These are phyloP conservation scores for Sitodiplosis mosellana DNA, from an alignment of 1,140 invertebrate genomes.

Conservation along the genomic window DNA sequence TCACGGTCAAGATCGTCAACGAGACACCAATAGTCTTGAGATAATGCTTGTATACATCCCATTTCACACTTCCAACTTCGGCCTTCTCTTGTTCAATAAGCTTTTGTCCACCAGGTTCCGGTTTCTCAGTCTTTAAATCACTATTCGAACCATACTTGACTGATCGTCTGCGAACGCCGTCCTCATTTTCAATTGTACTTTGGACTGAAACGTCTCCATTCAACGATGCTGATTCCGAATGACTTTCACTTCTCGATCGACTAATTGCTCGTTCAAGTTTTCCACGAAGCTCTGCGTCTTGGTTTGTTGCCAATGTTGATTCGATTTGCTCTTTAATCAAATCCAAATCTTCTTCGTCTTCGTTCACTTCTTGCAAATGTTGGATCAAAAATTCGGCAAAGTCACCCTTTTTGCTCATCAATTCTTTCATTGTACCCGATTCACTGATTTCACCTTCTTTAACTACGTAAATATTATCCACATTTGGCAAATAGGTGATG, in stretches of 20 bases:
- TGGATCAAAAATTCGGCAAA: slow-evolving; percentile 71
- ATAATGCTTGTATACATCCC: slow-evolving; percentile 77
- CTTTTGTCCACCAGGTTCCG: slow-evolving; percentile 19
- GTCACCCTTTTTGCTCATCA: slow-evolving; percentile 60
- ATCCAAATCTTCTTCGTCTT: slow-evolving; percentile 36
- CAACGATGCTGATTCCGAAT: slow-evolving; percentile 17
- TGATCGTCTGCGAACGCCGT: background rate
- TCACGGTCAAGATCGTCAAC: slow-evolving; percentile 51
- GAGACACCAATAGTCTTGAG: slow-evolving; percentile 64
- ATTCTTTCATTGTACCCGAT: slow-evolving; percentile 62
- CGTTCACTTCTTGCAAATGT: slow-evolving; percentile 52
- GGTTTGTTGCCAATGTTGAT: slow-evolving; percentile 33
- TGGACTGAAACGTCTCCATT: background rate
- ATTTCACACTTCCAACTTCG: slow-evolving; percentile 81
- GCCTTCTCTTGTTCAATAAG: slow-evolving; percentile 75
- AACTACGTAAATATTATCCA: slow-evolving; percentile 53
- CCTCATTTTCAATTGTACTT: background rate
- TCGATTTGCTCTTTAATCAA: slow-evolving; percentile 58
- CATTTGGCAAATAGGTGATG: slow-evolving; percentile 50
- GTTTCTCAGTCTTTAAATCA: no score
- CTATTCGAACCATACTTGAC: background rate
- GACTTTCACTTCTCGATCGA: slow-evolving; percentile 18
- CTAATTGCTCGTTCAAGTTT: slow-evolving; percentile 38
- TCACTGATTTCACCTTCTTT: slow-evolving; percentile 65
- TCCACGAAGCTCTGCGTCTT: slow-evolving; percentile 33